Base-by-base conservation (phyloP, 2,797 vertebrate species). In the Leptoclinus maculatus region DNA sequence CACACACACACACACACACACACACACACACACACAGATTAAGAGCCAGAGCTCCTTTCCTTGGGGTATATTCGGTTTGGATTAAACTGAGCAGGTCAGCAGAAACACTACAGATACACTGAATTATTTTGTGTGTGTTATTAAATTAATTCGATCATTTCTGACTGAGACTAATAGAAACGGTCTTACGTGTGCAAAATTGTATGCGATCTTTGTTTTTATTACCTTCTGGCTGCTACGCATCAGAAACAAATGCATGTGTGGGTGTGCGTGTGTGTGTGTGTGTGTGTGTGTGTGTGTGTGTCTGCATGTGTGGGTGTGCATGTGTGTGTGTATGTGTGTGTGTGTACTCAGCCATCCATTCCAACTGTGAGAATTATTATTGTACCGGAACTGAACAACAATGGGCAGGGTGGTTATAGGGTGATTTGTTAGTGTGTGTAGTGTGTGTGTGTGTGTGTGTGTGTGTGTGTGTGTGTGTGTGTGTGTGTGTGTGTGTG, bases 1-100 rank as follows among this genome's bases (percentile, higher is more conserved):
- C 59, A 62, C 76, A 68, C 76, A 65, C 57, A 78, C 73, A 67
- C 57, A 79, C 71, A 57, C 75, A 66, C 76, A 71, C 56, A 78
- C 72, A 56, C 74, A 71, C 66, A 80, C 70, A 57, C 74, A 75
- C 60, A 43, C 39, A 27, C 13, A 58, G 17, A 58, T 58, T n/a
- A 38, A 60, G 34, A 60, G 21, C 58, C 38, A 23, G 19, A 60
- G 11, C 60, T 60, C 11, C 19, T 23, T 60, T 38, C 34, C 10
- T 34, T 51, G 19, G 43, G 64, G 45, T 51, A 17, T 66, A 66
- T 66, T 66, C 21, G 29, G 13, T 66, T 66, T 51, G 45, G 29
- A 66, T 66, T 66, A n/a, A 66, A 66, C 7, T 8, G 39, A 64
- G 45, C 13, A 5, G 21, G 27, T 49, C 36, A 51, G 32, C 4